A percentile compares a stretch with the other conserved stretches of the same genome.
phyloP scores from a whole-genome alignment of 2,113 vertebrate species.

The Tupaia tana region DNA sequence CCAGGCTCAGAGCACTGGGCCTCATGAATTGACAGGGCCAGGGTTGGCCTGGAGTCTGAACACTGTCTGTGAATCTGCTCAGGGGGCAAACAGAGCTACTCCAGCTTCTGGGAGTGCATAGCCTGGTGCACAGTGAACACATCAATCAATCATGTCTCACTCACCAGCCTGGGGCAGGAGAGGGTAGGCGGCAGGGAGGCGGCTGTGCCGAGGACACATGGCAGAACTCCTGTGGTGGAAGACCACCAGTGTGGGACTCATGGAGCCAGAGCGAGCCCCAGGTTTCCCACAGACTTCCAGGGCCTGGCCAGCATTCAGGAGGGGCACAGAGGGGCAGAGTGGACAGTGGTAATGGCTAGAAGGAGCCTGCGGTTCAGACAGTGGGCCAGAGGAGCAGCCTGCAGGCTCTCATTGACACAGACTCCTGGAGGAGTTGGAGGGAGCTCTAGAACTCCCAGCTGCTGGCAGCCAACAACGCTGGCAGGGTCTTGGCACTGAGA shows the following conservation, averaged over 20 bases:
- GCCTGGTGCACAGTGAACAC: neutral
- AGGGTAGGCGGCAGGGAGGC: no score
- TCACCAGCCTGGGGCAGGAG: neutral
- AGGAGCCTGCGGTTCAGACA: neutral
- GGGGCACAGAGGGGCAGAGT: neutral
- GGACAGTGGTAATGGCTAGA: neutral
- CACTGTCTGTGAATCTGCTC: neutral
- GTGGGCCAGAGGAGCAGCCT: neutral
- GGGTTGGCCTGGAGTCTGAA: neutral
- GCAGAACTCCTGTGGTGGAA: neutral
- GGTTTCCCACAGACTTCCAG: neutral
- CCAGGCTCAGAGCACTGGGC: neutral
- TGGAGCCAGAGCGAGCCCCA: neutral
- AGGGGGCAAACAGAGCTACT: neutral
- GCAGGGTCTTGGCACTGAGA: no score
- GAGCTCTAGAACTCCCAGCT: neutral
- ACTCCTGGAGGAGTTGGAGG: neutral
- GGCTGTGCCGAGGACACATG: no score
- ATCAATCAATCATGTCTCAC: neutral
- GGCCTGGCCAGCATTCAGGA: neutral
- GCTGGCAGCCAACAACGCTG: no score
- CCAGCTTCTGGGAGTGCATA: neutral
- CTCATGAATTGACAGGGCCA: neutral
- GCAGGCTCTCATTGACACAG: no score
- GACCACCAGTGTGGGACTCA: rapidly evolving